Evolutionary conservation across 2,113 vertebrate species (phyloP).

Genomic region (Lasiurus borealis): DNA sequence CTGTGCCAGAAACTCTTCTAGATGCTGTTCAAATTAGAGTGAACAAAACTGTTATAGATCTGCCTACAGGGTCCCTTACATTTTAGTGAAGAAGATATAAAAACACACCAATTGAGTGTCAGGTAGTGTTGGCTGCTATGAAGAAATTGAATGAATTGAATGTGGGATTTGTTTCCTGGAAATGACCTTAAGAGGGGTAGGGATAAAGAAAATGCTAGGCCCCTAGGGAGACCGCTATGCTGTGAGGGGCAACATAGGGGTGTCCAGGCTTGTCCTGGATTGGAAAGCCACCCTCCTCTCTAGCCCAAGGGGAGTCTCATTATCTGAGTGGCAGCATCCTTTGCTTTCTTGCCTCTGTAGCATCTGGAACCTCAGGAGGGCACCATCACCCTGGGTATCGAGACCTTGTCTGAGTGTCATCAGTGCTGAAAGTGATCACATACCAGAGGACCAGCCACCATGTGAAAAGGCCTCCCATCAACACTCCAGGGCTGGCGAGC

Average conservation of each 20-base stretch:
- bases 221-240: not conserved
- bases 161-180: not conserved
- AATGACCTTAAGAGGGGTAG: not conserved
- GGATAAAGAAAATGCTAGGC: not conserved
- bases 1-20: too few relatives aligned
- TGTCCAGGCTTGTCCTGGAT: not conserved
- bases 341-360: not conserved
- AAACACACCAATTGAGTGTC: not conserved
- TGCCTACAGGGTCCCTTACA: too few relatives aligned
- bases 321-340: fast-evolving
- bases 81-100: not conserved
- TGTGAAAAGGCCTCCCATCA: not conserved
- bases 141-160: not conserved
- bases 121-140: not conserved
- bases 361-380: not conserved
- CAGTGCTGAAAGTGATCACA: not conserved
- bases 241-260: not conserved
- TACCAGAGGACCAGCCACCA: not conserved
- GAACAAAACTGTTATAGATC: too few relatives aligned
- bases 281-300: not conserved
- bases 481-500: not conserved
- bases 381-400: not conserved
- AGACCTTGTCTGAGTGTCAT: not conserved
- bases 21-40: too few relatives aligned
- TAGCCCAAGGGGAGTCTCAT: fast-evolving